A percentile compares a stretch with the other conserved stretches of the same genome.
Conservation (phyloP, 1,140 invertebrate species). For the Diorhabda carinulata region DNA sequence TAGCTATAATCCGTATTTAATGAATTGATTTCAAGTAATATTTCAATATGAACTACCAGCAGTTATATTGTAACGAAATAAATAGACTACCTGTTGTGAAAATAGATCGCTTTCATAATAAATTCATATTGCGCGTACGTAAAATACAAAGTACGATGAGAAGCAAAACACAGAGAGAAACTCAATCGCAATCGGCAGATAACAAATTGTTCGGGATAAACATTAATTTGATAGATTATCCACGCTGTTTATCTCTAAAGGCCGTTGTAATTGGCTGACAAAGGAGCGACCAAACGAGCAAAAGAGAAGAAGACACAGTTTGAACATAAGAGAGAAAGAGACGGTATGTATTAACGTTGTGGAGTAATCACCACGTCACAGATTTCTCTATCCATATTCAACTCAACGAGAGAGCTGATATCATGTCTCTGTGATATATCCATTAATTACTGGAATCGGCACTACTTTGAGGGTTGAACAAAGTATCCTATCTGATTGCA, state of each 20-base stretch:
- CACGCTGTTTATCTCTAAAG: conserved; percentile 45
- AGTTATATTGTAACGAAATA: no score
- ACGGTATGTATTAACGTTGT: background rate
- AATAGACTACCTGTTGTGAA: conserved; percentile 1
- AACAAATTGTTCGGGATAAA: conserved; percentile 42
- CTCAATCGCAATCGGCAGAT: conserved; percentile 9
- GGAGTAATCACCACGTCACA: background rate
- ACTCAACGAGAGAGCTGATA: conserved; percentile 18
- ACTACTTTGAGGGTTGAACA: conserved; percentile 28
- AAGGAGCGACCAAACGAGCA: conserved; percentile 26
- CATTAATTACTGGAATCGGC: conserved; percentile 34
- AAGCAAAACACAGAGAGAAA: background rate
- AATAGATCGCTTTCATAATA: background rate
- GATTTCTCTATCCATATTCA: conserved; percentile 8
- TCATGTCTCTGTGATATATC: conserved; percentile 23
- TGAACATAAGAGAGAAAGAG: conserved; percentile 17
- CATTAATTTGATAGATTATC: conserved; percentile 46
- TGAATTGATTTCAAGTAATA: no score
- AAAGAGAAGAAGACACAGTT: conserved; percentile 17
- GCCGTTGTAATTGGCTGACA: conserved; percentile 39
- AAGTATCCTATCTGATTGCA: conserved; percentile 19
- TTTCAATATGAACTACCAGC: no score
- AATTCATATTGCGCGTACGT: no score
- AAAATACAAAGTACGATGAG: background rate
- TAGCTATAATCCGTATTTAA: no score